Base-by-base conservation (phyloP, 2,888 invertebrate genomes). In the Herminia tarsipennalis region DNA sequence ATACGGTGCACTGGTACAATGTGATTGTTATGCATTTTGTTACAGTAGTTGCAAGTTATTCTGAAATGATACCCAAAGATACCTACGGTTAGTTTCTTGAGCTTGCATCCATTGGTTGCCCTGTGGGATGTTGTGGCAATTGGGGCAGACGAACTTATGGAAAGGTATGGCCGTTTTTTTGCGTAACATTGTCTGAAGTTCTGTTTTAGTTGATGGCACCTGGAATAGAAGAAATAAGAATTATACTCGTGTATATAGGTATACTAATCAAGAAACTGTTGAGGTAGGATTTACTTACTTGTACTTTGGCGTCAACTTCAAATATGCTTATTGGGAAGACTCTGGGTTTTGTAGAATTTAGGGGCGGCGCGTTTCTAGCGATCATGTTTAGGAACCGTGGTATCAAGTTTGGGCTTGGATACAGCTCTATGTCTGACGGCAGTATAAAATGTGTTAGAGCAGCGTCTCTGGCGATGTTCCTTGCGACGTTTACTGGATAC, bases 271-370 rank as follows among this genome's bases (percentile, higher is more conserved):
- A n/a, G n/a, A n/a, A n/a, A n/a, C n/a, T n/a, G 10, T 12, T n/a
- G 5, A 12, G 1, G 4, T 1, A n/a, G n/a, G n/a, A 16, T 8
- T 4, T n/a, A 81, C 83, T 87, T 64, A 90, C 90, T 62, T 76
- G 57, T 51, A 78, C 76, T 73, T 87, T 86, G 62, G 79, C 86
- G 76, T 95, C 95, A 49, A 98, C 95, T 91, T 98, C 98, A 81
- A 98, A 98, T 68, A 98, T 95, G 65, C 97, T 96, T 51, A 98
- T 91, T 1, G 97, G 97, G 84, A 96, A 98, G 44, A 98, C 97
- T 86, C 96, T 94, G 2, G 91, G 92, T 12, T 80, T 86, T 3
- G 66, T 92, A 66, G 78, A 93, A 67, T 64, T 86, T 35, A 96
- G 88, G 39, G 96, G 95, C 37, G 93, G 93, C 53, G 90, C 93